phyloP scores from a whole-genome alignment of 92 coral and sea anemone genomes.

The Virgularia gustaviana region DNA sequence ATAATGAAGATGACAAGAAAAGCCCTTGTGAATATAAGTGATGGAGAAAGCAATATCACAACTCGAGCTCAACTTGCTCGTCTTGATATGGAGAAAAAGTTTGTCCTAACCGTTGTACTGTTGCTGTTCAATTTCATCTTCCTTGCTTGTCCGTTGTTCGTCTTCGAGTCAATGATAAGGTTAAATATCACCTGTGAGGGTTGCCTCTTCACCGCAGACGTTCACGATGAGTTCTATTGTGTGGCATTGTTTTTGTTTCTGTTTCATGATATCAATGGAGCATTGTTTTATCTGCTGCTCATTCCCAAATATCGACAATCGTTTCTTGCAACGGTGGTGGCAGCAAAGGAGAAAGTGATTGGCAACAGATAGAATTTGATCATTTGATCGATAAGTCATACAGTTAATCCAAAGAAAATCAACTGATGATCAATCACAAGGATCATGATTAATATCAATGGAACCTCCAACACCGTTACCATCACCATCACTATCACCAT shows the following conservation, averaged over 20 bases:
- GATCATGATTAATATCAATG: too few relatives aligned
- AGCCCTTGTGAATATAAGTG: too few relatives aligned
- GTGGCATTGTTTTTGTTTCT: neutral
- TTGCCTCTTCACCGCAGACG: neutral
- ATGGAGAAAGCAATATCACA: too few relatives aligned
- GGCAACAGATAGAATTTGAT: too few relatives aligned
- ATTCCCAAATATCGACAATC: slow-evolving; percentile 5
- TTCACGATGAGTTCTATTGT: neutral
- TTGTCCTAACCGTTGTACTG: neutral
- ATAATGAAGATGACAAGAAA: neutral
- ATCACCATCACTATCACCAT: too few relatives aligned
- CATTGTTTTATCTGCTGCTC: neutral
- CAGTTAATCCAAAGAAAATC: too few relatives aligned
- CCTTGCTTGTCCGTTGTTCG: neutral
- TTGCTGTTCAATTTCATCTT: neutral
- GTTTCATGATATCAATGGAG: neutral
- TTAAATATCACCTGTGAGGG: neutral
- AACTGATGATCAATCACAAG: too few relatives aligned
- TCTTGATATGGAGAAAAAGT: neutral
- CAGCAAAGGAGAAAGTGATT: too few relatives aligned
- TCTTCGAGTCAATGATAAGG: neutral
- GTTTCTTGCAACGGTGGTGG: neutral
- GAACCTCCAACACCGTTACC: too few relatives aligned
- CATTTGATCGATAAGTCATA: too few relatives aligned
- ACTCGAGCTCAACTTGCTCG: too few relatives aligned